phyloP scores from a whole-genome alignment of 2,888 invertebrate genomes.

The Antheraea yamamai region DNA sequence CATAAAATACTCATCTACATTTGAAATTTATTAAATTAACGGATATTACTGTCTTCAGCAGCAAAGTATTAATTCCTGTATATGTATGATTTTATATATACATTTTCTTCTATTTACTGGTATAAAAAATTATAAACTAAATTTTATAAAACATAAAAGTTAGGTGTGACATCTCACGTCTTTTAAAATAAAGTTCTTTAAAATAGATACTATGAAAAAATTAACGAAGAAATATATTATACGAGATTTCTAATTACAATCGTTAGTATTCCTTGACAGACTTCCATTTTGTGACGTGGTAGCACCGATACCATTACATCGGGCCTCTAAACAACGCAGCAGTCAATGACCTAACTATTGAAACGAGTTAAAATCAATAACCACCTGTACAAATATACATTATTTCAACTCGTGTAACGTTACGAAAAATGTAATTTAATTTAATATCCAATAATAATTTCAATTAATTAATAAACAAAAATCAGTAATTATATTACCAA shows the following conservation, averaged over 20 bases:
- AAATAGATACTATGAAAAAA: not conserved
- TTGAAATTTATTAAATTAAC: not conserved
- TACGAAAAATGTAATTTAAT: not conserved
- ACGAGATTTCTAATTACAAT: not conserved
- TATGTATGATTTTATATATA: not conserved
- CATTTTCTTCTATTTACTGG: not conserved
- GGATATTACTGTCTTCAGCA: not conserved
- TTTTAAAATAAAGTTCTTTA: not conserved
- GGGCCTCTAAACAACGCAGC: not conserved
- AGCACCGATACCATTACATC: not conserved
- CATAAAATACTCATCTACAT: not conserved
- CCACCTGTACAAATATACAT: not conserved
- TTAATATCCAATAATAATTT: not conserved
- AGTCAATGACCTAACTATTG: constrained; percentile 7
- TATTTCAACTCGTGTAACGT: not conserved
- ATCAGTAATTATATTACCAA: not conserved
- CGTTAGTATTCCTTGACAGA: not conserved
- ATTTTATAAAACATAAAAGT: not conserved
- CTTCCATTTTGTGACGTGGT: not conserved
- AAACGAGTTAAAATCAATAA: constrained; percentile 1
- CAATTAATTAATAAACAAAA: not conserved
- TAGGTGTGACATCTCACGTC: not conserved
- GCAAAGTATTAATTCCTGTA: not conserved
- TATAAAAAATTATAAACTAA: not conserved
- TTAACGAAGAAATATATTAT: too few relatives aligned